Evolutionary conservation across 2,797 vertebrate genomes (phyloP).

Genomic region (Petrocephalus sullivani): DNA sequence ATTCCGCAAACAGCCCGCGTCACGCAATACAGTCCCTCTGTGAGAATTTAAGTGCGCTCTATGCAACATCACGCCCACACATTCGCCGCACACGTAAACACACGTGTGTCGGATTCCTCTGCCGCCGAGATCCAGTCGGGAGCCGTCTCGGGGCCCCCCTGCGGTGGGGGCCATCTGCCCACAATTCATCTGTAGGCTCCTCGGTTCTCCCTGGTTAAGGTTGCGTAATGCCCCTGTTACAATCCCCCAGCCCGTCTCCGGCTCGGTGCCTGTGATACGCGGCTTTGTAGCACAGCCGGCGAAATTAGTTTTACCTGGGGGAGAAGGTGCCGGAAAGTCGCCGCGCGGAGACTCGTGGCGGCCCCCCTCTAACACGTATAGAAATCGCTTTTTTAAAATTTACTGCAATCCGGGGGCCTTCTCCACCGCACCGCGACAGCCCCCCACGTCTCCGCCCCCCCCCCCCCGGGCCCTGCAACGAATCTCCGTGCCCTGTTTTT

Average conservation of each 20-base stretch:
- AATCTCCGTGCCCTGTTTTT: no score
- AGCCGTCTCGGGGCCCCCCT: constrained; percentile 32
- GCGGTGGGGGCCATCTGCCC: constrained; percentile 32
- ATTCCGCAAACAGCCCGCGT: background rate
- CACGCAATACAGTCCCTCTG: background rate
- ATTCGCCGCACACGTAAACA: background rate
- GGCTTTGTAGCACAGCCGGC: background rate
- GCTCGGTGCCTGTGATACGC: background rate
- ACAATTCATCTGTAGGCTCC: constrained; percentile 32
- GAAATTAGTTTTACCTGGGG: constrained; percentile 20
- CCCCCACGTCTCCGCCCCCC: no score
- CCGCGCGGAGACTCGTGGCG: background rate
- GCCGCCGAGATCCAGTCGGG: constrained; percentile 27
- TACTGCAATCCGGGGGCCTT: background rate
- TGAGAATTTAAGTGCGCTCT: background rate
- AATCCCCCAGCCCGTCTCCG: background rate
- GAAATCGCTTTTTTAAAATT: constrained; percentile 11
- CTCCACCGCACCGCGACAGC: background rate
- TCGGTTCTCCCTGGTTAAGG: constrained; percentile 29
- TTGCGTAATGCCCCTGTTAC: constrained; percentile 5
- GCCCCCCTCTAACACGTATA: background rate
- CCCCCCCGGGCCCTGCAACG: no score
- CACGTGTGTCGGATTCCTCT: background rate
- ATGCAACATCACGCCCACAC: background rate
- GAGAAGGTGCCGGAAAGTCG: background rate